phyloP scores from a whole-genome alignment of 2,888 invertebrate species.

The Tyria jacobaeae region DNA sequence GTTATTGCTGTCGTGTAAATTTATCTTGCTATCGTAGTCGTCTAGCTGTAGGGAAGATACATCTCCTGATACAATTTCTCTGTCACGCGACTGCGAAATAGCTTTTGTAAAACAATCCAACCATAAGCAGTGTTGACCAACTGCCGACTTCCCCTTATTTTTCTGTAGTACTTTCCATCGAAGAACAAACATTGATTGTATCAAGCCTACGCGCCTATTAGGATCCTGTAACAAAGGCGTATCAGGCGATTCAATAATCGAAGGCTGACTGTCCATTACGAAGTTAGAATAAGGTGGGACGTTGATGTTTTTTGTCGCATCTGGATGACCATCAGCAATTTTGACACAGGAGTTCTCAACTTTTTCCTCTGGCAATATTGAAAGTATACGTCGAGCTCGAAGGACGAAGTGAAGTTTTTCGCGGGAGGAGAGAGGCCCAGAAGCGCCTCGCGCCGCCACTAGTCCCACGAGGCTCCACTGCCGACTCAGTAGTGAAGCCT shows the following conservation, averaged over 20 bases:
- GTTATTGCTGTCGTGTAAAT: slow-evolving; percentile 57
- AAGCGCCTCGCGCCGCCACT: slow-evolving; percentile 63
- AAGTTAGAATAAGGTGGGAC: slow-evolving; percentile 70
- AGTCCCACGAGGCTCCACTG: slow-evolving; percentile 86
- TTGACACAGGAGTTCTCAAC: slow-evolving; percentile 71
- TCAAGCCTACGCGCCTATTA: slow-evolving; percentile 61
- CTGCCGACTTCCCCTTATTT: slow-evolving; percentile 83
- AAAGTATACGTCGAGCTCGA: slow-evolving; percentile 66
- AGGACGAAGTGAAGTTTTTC: slow-evolving; percentile 77
- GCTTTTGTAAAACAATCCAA: slow-evolving; percentile 87
- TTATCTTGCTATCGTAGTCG: slow-evolving; percentile 62
- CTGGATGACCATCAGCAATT: slow-evolving; percentile 61
- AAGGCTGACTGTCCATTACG: slow-evolving; percentile 63
- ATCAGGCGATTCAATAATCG: slow-evolving; percentile 63
- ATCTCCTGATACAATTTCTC: slow-evolving; percentile 62
- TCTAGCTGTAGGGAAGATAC: slow-evolving; percentile 73
- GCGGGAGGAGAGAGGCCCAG: slow-evolving; percentile 64
- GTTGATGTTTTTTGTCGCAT: slow-evolving; percentile 58
- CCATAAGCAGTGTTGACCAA: slow-evolving; percentile 90
- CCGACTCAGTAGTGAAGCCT: slow-evolving; percentile 87
- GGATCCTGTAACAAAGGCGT: slow-evolving; percentile 42
- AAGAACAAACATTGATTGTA: slow-evolving; percentile 79
- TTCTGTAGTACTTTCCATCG: slow-evolving; percentile 87
- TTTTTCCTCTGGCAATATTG: slow-evolving; percentile 56
- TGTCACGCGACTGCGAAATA: slow-evolving; percentile 81